Evolutionary conservation across 2,888 invertebrate genomes (phyloP), one percentile per base, ranked within the genome.

Genomic region (Drosophila cognata): DNA sequence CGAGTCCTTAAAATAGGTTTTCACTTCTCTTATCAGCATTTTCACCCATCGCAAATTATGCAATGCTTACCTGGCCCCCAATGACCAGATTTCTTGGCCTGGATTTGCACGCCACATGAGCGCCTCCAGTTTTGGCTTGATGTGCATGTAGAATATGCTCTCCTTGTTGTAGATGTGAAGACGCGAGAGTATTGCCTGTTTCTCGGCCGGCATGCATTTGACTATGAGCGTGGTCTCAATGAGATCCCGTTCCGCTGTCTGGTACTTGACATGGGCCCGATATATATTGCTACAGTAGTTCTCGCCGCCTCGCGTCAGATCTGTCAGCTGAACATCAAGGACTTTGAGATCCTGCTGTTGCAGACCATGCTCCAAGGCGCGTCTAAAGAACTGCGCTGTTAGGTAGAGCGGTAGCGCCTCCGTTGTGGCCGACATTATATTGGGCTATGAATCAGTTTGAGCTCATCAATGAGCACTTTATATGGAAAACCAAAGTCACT

Each of bases 101-200:
- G 84, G 80, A 8, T 66, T 83, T 74, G 11, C 48, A 2, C 61
- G 70, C 93, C 93, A 86, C 92, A 94, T 88, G 70, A 94, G 86
- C n/a, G 93, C 84, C 67, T 94, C 93, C 74, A 94, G 88, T 72
- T 92, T 92, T 0, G 94, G 93, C 65, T 94, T 91, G 31, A 93
- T 92, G 71, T 91, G 91, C 83, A 90, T 80, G 67, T 83, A 94
- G 91, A 94, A 94, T 59, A 93, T 80, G 3, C 91, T 92, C 82
- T 94, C 94, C 77, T 93, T 94, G 53, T 90, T 92, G 73, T 94
- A 94, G 33, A 94, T 92, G 46, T 93, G 91, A 2, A 93, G 70
- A 2, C 93, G 94, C 72, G 84, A 93, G 64, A 94, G 89, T 10
- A 94, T 90, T 1, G 88, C 86, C 55, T 93, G 92, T 50, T 94